Evolutionary conservation across 2,888 invertebrate genomes (phyloP).

Genomic region (Lissocephala sabroskyi): DNA sequence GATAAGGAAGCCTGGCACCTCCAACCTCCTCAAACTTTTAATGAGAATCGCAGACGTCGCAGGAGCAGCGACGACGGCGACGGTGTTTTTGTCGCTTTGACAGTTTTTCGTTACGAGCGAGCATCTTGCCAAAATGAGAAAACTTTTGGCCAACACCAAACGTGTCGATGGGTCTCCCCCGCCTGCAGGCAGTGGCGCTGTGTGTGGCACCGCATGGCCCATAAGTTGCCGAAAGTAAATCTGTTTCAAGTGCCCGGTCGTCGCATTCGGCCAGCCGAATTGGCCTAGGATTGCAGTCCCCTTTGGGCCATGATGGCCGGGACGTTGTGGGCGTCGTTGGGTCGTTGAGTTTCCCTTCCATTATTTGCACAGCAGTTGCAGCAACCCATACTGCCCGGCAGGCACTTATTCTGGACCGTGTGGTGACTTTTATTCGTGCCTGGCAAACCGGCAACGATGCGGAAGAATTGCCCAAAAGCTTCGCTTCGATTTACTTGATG

Average conservation of each 20-base stretch:
- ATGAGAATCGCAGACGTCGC: conserved; percentile 57
- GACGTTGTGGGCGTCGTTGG: conserved; percentile 16
- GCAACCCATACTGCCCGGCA: conserved; percentile 16
- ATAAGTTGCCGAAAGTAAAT: conserved; percentile 60
- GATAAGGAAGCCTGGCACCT: conserved; percentile 45
- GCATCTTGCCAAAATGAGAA: conserved; percentile 60
- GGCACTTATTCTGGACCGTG: conserved; percentile 27
- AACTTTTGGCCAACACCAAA: conserved; percentile 57
- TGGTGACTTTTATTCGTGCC: conserved; percentile 48
- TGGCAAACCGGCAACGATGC: conserved; percentile 43
- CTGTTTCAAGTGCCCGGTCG: conserved; percentile 57
- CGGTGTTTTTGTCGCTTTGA: conserved; percentile 18
- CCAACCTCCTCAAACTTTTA: conserved; percentile 51
- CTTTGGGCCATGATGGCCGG: conserved; percentile 16
- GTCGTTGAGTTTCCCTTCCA: conserved; percentile 26
- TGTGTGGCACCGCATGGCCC: conserved; percentile 15
- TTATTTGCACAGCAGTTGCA: conserved; percentile 68
- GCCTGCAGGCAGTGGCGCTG: neutral
- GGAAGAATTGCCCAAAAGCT: conserved; percentile 54
- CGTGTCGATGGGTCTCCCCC: conserved; percentile 35
- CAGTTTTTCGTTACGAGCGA: conserved; percentile 60
- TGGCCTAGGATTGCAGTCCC: conserved; percentile 29
- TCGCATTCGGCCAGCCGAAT: conserved; percentile 24
- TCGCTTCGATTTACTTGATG: conserved; percentile 17
- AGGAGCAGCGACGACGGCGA: too few species aligned